Percentiles rank a stretch among this genome's conserved stretches.
phyloP scores from a whole-genome alignment of 2,113 vertebrate genomes.

The Chinchilla lanigera region DNA sequence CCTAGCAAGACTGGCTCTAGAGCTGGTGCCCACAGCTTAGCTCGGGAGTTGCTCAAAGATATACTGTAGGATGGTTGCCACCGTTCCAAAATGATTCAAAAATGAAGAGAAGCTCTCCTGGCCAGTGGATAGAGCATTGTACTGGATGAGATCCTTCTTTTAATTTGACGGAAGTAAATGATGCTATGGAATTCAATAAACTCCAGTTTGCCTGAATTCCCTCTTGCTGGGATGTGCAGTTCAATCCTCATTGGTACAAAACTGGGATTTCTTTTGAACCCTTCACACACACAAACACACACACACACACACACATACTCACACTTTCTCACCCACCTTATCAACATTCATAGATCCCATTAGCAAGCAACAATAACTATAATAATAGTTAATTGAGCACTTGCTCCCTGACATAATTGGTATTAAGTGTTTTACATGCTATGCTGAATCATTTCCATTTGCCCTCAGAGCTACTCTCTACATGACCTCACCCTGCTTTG shows the following conservation, averaged over 20 bases:
- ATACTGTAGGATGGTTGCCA: background rate
- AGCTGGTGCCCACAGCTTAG: background rate
- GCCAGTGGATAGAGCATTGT: background rate
- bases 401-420: background rate
- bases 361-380: background rate
- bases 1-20: background rate
- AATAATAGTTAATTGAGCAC: background rate
- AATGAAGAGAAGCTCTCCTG: background rate
- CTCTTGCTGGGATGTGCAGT: background rate
- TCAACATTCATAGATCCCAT: background rate
- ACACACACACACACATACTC: background rate
- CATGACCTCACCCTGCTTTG: background rate
- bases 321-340: background rate
- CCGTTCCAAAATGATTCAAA: background rate
- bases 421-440: background rate
- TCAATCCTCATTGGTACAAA: background rate
- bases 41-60: background rate
- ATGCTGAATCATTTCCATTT: background rate
- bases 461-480: background rate
- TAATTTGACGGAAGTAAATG: background rate
- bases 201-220: background rate
- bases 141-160: slow-evolving; percentile 18
- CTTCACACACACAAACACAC: background rate
- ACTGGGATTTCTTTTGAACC: background rate
- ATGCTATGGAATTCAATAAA: background rate